A percentile compares a stretch with the other conserved stretches of the same genome.
Evolutionary conservation across 2,888 invertebrate genomes (phyloP).

Genomic region (Podotricha telesiphe): DNA sequence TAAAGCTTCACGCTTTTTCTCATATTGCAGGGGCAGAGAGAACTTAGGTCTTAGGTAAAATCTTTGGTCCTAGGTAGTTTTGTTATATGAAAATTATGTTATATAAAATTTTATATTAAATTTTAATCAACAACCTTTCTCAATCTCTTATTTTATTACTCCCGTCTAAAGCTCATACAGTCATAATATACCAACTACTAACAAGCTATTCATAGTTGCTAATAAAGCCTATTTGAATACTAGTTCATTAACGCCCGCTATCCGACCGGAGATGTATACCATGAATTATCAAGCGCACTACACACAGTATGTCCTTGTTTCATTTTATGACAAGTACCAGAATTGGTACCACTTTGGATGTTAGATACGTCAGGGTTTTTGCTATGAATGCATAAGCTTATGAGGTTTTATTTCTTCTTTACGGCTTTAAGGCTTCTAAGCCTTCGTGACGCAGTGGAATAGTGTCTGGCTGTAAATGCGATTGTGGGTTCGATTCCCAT

Average conservation of each 20-base stretch:
- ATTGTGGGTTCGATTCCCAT: too few relatives aligned
- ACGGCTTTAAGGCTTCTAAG: too few relatives aligned
- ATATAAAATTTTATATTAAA: too few relatives aligned
- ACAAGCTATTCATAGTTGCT: constrained; percentile 28
- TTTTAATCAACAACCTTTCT: too few relatives aligned
- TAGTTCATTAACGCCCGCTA: constrained; percentile 18
- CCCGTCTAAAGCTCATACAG: neutral
- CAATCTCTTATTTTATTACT: neutral
- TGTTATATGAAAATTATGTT: too few relatives aligned
- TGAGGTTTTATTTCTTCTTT: too few relatives aligned
- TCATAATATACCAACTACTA: constrained; percentile 11
- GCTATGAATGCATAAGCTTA: neutral
- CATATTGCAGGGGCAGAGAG: too few relatives aligned
- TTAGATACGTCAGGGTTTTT: neutral
- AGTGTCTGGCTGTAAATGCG: too few relatives aligned
- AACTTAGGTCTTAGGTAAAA: too few relatives aligned
- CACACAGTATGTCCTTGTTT: neutral
- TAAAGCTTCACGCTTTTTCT: too few relatives aligned
- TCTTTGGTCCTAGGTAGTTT: too few relatives aligned
- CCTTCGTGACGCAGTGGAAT: too few relatives aligned
- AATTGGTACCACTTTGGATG: neutral
- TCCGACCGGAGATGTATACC: constrained; percentile 3
- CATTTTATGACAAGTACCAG: constrained; percentile 7
- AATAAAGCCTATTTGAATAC: constrained; percentile 32
- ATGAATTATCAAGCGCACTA: constrained; percentile 7